Evolutionary conservation across 2,113 vertebrate species (phyloP).

Genomic region (Pseudolaguvia tuberculata): DNA sequence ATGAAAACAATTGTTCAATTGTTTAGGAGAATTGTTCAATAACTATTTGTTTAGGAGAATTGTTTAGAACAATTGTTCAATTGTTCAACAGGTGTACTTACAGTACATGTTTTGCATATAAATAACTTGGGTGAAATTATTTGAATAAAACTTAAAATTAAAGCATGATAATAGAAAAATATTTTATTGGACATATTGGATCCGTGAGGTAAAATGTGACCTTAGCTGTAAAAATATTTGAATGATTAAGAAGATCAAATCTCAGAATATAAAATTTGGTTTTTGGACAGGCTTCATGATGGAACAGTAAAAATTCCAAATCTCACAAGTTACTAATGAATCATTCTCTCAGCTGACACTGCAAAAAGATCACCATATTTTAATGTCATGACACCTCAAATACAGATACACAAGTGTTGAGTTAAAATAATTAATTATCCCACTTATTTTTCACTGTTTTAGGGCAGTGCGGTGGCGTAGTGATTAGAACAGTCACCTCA

Average conservation of each 20-base stretch:
- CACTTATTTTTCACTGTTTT: too few species aligned
- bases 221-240: constrained; percentile 4
- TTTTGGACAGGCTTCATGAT: constrained; percentile 8
- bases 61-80: constrained; percentile 57
- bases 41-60: too few species aligned
- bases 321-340: constrained; percentile 17
- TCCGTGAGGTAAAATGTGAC: background rate
- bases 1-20: constrained; percentile 50
- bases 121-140: background rate
- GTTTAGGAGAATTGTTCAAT: constrained; percentile 57
- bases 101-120: constrained; percentile 23
- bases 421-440: too few species aligned
- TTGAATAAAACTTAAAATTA: background rate
- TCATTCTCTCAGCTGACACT: background rate
- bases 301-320: background rate
- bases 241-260: constrained; percentile 1
- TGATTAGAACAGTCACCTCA: too few species aligned
- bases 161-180: constrained; percentile 4
- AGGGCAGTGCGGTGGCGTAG: too few species aligned
- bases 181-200: constrained; percentile 1
- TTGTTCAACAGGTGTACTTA: constrained; percentile 62
- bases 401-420: too few species aligned
- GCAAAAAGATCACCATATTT: background rate
- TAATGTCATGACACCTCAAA: too few species aligned
- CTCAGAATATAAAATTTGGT: background rate